Percentiles rank a stretch among this genome's conserved stretches.
Evolutionary conservation across 2,113 vertebrate genomes (phyloP).

Genomic region (Ptyas mucosa): DNA sequence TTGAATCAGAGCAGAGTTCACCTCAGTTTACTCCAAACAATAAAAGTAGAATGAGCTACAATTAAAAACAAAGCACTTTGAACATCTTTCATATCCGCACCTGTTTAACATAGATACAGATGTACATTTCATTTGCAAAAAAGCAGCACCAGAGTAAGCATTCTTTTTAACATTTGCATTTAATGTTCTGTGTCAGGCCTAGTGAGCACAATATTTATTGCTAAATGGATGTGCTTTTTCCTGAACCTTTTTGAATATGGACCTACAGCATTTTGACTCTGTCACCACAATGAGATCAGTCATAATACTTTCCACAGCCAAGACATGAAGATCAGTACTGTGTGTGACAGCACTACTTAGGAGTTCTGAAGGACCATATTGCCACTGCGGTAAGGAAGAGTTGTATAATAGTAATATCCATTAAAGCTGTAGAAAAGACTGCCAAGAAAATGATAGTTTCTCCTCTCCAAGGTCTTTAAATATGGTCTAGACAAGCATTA

Average conservation of each 20-base stretch:
- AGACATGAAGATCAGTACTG: background rate
- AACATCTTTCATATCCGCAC: background rate
- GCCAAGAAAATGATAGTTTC: constrained; percentile 5
- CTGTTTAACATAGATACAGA: background rate
- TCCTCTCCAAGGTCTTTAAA: background rate
- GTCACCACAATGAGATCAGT: background rate
- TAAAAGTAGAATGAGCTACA: background rate
- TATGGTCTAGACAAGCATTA: constrained; percentile 11
- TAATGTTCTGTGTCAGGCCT: too few relatives aligned
- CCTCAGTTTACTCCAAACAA: background rate
- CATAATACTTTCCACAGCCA: background rate
- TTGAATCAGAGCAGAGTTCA: background rate
- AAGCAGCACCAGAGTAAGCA: background rate
- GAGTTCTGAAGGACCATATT: background rate
- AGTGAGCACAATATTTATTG: background rate
- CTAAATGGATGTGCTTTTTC: background rate
- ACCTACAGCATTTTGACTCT: background rate
- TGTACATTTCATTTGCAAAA: background rate
- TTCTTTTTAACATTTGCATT: background rate
- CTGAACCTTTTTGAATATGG: background rate
- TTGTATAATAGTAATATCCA: background rate
- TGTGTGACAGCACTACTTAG: background rate
- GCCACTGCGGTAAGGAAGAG: background rate
- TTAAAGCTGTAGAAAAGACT: background rate
- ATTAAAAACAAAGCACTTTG: background rate